These are phyloP conservation scores for Micropterix aruncella DNA, from an alignment of 2,888 invertebrate genomes.

Conservation along the genomic window DNA sequence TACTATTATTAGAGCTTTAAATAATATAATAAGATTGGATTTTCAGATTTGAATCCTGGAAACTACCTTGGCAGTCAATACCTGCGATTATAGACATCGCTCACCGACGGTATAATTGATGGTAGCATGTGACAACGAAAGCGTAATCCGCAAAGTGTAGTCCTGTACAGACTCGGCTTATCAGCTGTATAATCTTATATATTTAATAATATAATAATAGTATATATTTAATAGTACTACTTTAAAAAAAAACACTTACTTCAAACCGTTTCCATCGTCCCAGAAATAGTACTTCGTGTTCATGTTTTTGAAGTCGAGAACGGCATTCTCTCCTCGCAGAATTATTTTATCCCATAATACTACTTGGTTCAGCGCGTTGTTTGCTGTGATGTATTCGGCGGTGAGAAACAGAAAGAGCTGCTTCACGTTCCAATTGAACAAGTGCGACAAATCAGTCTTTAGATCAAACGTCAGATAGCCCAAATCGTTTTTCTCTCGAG, in stretches of 20 bases:
- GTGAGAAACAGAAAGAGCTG: constrained; percentile 93
- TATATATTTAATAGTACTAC: constrained; percentile 2
- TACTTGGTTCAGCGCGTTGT: constrained; percentile 84
- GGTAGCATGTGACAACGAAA: no score
- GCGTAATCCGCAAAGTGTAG: no score
- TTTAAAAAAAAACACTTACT: constrained; percentile 47
- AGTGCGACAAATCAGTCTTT: constrained; percentile 75
- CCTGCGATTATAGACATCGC: no score
- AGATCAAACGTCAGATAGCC: constrained; percentile 92
- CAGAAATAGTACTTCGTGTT: constrained; percentile 99
- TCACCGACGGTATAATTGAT: no score
- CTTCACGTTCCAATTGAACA: constrained; percentile 99
- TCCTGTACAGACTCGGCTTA: no score
- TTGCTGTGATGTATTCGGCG: constrained; percentile 84
- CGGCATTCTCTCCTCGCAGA: constrained; percentile 83
- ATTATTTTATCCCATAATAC: constrained; percentile 99
- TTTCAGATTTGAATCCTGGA: no score
- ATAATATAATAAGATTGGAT: no score
- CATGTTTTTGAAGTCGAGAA: constrained; percentile 83
- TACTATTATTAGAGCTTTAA: no score
- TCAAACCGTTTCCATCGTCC: constrained; percentile 97
- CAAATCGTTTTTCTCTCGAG: constrained; percentile 87
- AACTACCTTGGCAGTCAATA: no score
- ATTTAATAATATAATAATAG: constrained; percentile 4
- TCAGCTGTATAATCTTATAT: no score